Conservation (phyloP, 2,797 vertebrate genomes). For the Picus viridis region DNA sequence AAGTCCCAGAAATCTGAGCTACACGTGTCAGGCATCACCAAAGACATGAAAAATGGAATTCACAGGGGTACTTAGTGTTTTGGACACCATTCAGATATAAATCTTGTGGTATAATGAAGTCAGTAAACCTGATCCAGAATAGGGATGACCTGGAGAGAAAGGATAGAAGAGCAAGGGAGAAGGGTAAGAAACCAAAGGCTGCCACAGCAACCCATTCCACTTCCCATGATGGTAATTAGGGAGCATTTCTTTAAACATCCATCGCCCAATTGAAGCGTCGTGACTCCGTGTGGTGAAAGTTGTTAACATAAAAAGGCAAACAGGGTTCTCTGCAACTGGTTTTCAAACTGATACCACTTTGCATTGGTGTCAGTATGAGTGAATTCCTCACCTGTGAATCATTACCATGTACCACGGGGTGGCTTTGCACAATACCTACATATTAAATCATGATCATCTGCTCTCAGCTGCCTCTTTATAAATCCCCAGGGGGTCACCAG, state of each 20-base stretch:
- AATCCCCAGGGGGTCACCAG: neutral
- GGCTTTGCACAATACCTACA: neutral
- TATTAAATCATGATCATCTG: neutral
- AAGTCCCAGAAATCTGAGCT: neutral
- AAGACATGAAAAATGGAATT: neutral
- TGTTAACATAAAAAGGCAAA: constrained; percentile 49
- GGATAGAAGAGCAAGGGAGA: neutral
- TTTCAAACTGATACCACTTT: constrained; percentile 29
- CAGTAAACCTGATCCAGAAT: neutral
- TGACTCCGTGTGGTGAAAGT: neutral
- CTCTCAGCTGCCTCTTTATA: neutral
- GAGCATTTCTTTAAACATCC: constrained; percentile 15
- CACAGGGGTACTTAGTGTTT: neutral
- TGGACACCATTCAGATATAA: neutral
- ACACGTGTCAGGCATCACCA: neutral
- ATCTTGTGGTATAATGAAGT: neutral
- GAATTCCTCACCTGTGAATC: constrained; percentile 21
- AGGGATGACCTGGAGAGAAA: neutral
- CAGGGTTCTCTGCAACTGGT: constrained; percentile 11
- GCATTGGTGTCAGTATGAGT: neutral
- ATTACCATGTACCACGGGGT: neutral
- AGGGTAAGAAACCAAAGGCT: neutral
- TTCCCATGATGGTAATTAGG: neutral
- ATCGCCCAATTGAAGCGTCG: neutral
- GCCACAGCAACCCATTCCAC: neutral